phyloP scores from a whole-genome alignment of 1,140 invertebrate species.

The Ylistrum balloti region DNA sequence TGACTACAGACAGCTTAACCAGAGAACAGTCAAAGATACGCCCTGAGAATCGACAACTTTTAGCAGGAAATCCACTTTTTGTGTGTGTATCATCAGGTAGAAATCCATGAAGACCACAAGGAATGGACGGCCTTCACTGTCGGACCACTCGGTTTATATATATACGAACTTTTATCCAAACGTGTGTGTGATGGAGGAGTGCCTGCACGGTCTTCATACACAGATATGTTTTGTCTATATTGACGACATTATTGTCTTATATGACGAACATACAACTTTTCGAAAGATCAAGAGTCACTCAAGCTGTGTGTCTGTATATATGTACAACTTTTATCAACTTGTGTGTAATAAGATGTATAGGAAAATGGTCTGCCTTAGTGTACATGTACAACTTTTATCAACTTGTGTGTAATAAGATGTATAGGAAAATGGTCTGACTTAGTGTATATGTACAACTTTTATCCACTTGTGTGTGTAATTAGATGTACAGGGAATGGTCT shows the following conservation, averaged over 20 bases:
- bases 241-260: background rate
- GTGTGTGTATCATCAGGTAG: background rate
- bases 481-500: too few species aligned
- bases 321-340: too few species aligned
- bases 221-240: background rate
- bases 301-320: too few species aligned
- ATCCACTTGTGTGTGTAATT: too few species aligned
- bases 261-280: background rate
- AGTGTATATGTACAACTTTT: too few species aligned
- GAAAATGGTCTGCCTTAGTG: too few species aligned
- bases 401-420: too few species aligned
- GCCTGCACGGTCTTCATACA: background rate
- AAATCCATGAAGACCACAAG: background rate
- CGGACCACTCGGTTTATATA: background rate
- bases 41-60: background rate
- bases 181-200: background rate
- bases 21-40: background rate
- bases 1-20: background rate
- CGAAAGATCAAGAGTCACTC: background rate
- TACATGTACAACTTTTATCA: too few species aligned
- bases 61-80: background rate
- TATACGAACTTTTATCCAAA: too few species aligned
- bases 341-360: too few species aligned
- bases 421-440: too few species aligned
- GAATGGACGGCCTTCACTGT: background rate